Evolutionary conservation across 2,888 invertebrate genomes (phyloP).

Genomic region (Cephus nigrinus): DNA sequence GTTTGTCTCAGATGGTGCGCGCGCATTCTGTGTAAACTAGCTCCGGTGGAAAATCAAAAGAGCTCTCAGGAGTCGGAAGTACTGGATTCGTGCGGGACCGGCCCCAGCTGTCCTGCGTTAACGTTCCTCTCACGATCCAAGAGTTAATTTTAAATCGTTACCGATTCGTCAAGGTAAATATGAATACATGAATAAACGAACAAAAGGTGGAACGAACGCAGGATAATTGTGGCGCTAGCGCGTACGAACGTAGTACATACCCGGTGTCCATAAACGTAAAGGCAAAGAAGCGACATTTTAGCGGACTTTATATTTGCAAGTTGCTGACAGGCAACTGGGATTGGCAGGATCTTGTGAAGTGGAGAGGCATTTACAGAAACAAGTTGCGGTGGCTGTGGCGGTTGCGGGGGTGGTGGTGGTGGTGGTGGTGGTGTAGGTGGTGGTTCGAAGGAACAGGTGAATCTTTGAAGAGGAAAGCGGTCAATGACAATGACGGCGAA

Average conservation of each 20-base stretch:
- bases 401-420: background rate
- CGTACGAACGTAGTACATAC: background rate
- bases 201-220: background rate
- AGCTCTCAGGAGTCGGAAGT: background rate
- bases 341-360: background rate
- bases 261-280: background rate
- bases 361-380: background rate
- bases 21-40: background rate
- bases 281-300: background rate
- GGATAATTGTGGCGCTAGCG: background rate
- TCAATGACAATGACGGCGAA: conserved; percentile 15
- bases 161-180: background rate
- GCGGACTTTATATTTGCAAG: background rate
- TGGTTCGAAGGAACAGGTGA: background rate
- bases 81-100: background rate
- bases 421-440: background rate
- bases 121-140: background rate
- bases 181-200: background rate
- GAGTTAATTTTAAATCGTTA: background rate
- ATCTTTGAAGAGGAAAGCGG: background rate
- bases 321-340: background rate
- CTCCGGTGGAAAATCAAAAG: background rate
- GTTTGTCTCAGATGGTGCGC: background rate
- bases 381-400: too few species aligned
- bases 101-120: background rate